Base-by-base conservation (phyloP, 1,140 invertebrate species). In the Aphaenogaster rudis region DNA sequence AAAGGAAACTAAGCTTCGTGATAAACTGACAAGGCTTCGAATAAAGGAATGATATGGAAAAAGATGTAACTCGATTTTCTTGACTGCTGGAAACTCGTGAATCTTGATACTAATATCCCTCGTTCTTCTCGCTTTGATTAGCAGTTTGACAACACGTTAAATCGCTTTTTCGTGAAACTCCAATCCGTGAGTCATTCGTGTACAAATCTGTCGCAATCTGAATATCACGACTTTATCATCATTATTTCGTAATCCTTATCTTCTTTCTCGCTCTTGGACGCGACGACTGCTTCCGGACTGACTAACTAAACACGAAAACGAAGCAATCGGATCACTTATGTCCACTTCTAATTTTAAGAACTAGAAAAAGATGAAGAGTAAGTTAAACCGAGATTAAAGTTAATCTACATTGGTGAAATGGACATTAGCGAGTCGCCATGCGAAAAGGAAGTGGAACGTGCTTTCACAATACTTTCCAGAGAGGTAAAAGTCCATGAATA, bases 391-490 rank as follows among this genome's bases (percentile, higher is more conserved):
- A 28, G 28, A 28, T 28, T 28, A 28, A 28, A 28, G 28, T 28
- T 28, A 28, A 28, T 28, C 28, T 28, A 28, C 28, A 28, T 28
- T 28, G 28, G 28, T 28, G 28, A 28, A 28, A 28, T 28, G 28
- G 28, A 28, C 28, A 28, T 28, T 28, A 17, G 33, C 15, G 1
- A 21, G 15, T 64, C 15, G 33, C 15, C 39, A 45, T 13, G 17
- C 8, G 9, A 42, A 36, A 13, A 79, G 33, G 6, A 79, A 79
- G 59, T 64, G 76, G 59, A 21, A 79, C 76, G 6, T 64, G 76
- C 76, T 64, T 79, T 79, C 76, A 79, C 64, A 15, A 39, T 59
- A 84, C 71, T 74, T 72, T 84, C 71, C 57, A 76, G 36, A 42
- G 39, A 85, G n/a, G 17, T 59, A 84, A 63, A 76, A 76, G 57